Evolutionary conservation across 2,888 invertebrate species (phyloP).

Genomic region (Lasioglossum calceatum): DNA sequence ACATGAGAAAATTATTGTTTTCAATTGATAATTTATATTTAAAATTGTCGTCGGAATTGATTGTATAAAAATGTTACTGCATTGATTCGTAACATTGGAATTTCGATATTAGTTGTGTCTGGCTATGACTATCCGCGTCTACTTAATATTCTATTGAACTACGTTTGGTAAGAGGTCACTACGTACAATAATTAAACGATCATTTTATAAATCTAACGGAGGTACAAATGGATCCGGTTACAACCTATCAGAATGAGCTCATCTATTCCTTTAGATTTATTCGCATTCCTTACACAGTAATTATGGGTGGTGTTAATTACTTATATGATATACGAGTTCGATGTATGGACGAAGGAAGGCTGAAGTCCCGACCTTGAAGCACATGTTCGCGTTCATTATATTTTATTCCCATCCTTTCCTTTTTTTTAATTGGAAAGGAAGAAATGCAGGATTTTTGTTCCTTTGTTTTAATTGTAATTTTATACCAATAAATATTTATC

Average conservation of each 20-base stretch:
- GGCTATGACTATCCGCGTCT: constrained; percentile 16
- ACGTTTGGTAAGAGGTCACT: neutral
- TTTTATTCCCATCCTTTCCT: neutral
- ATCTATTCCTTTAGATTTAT: constrained; percentile 45
- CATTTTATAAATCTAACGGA: constrained; percentile 33
- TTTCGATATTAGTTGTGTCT: neutral
- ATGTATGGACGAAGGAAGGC: constrained; percentile 47
- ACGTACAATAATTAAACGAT: constrained; percentile 10
- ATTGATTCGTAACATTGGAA: neutral
- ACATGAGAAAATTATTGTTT: neutral
- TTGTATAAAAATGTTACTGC: neutral
- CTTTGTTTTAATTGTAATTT: no score
- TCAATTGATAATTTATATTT: neutral
- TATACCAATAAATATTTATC: no score
- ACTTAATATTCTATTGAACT: constrained; percentile 14
- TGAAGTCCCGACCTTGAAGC: constrained; percentile 77
- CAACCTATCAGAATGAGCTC: constrained; percentile 38
- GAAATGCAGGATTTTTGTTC: no score
- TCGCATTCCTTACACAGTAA: constrained; percentile 79
- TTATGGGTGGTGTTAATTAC: constrained; percentile 81
- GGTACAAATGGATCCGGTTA: constrained; percentile 19
- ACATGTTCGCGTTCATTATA: constrained; percentile 57
- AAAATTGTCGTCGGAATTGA: neutral
- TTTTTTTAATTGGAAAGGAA: no score
- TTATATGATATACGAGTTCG: constrained; percentile 79